Evolutionary conservation across 2,888 invertebrate genomes (phyloP).

Genomic region (Colletes collaris): DNA sequence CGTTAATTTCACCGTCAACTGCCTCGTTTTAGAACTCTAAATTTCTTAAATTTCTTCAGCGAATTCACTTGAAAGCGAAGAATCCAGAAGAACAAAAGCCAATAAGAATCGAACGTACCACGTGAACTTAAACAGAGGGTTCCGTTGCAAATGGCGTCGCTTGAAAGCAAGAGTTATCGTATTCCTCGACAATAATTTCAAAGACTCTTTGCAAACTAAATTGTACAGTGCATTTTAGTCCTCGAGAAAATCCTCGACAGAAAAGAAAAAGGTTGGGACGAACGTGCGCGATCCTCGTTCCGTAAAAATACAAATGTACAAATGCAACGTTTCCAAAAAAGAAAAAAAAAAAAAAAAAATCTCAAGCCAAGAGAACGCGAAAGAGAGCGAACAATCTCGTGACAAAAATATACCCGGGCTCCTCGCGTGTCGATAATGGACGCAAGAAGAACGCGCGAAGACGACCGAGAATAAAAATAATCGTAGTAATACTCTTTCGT

Average conservation of each 20-base stretch:
- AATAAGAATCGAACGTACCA: too few relatives aligned
- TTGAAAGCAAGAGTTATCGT: too few relatives aligned
- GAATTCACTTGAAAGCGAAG: too few relatives aligned
- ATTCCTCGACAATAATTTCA: too few relatives aligned
- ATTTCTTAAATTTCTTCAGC: too few relatives aligned
- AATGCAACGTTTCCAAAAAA: background rate
- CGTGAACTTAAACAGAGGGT: too few relatives aligned
- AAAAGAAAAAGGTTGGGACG: background rate
- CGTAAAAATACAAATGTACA: background rate
- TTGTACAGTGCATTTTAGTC: constrained; percentile 34
- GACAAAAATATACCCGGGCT: constrained; percentile 9
- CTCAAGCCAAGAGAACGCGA: constrained; percentile 13
- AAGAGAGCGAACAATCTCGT: constrained; percentile 24
- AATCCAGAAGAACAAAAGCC: too few relatives aligned
- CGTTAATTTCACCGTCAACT: background rate
- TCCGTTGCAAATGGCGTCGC: too few relatives aligned
- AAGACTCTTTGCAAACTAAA: too few relatives aligned
- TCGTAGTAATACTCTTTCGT: constrained; percentile 68
- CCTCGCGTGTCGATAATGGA: constrained; percentile 10
- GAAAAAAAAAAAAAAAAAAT: background rate
- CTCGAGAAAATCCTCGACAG: background rate
- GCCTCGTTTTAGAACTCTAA: too few relatives aligned
- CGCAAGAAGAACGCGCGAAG: constrained; percentile 25
- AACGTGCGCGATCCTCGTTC: background rate
- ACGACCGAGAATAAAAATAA: constrained; percentile 43